Evolutionary conservation across 1,140 invertebrate genomes (phyloP), one percentile per base, ranked within the genome.

Genomic region (Heliothis subflexa): DNA sequence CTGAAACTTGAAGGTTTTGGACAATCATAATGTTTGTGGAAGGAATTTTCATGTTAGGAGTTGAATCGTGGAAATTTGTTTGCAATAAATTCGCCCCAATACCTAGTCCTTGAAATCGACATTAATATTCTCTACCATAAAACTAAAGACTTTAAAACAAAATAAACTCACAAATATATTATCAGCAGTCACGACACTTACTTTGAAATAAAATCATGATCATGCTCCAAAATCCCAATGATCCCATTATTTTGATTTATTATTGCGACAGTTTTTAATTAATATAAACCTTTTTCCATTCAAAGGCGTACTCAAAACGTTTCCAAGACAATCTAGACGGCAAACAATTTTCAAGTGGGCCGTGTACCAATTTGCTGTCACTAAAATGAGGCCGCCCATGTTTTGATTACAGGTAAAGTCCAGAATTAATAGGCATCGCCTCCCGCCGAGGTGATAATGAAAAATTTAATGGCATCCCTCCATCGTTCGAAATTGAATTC

Each of bases 161-260:
- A 50, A 16, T 21, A 52, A 21, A 68, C 13, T 54, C 3, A 50
- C 14, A 18, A 54, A 33, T 33, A 71, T 16, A 55, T 55, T 64
- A 21, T 16, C 61, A 10, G 9, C 13, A 57, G n/a, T 45, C 40
- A 84, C 14, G 64, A 47, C 3, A 89, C 91, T 91, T 85, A 94
- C 92, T 91, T 83, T 93, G 91, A 78, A 85, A 89, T n/a, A 89
- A 81, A 81, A 94, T 91, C 14, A 86, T 68, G 14, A 87, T 49
- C 47, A 90, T 74, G 62, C 85, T 91, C 91, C 88, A 91, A 83
- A 88, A 78, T 66, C 79, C 78, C 14, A 91, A 61, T 49, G 87
- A 86, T 66, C 81, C 83, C 86, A 88, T 91, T 80, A 72, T 61
- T 68, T 18, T 25, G 49, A 5, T 28, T 75, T 66, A 66, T 77